Percentiles rank a stretch among this genome's conserved stretches.
phyloP scores from a whole-genome alignment of 2,113 vertebrate species.

The Larimichthys crocea region DNA sequence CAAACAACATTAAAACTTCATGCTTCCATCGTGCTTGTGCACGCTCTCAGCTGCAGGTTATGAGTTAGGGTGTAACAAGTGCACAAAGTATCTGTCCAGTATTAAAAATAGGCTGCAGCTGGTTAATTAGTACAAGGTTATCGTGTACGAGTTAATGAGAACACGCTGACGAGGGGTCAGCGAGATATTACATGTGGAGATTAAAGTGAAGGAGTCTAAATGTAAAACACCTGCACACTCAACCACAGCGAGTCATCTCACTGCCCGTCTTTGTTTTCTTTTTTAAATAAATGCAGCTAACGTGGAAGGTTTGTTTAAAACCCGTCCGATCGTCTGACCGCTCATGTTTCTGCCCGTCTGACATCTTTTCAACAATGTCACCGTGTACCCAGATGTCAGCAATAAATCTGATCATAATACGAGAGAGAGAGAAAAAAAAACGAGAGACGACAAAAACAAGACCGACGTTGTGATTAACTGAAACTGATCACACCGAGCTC shows the following conservation, averaged over 20 bases:
- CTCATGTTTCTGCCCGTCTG: not conserved
- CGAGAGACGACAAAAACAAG: not conserved
- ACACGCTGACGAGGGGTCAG: not conserved
- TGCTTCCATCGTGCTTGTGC: not conserved
- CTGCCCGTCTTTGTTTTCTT: no score
- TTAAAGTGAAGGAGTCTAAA: not conserved
- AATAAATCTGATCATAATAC: not conserved
- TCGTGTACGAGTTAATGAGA: not conserved
- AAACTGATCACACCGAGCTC: not conserved
- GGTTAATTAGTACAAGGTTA: conserved; percentile 9
- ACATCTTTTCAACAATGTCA: not conserved
- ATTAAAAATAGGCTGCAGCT: not conserved
- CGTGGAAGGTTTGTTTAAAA: not conserved
- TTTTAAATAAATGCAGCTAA: not conserved
- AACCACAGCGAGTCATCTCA: not conserved
- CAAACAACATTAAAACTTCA: conserved; percentile 24
- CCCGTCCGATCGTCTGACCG: not conserved
- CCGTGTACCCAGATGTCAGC: not conserved
- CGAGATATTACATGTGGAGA: not conserved
- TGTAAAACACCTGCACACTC: no score
- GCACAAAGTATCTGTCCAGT: not conserved
- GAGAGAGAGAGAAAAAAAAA: no score
- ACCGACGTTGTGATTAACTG: not conserved
- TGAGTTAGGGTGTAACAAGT: not conserved
- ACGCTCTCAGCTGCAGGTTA: not conserved